A percentile compares a stretch with the other conserved stretches of the same genome.
Conservation (phyloP, 2,888 invertebrate species). For the Camponotus fellah region DNA sequence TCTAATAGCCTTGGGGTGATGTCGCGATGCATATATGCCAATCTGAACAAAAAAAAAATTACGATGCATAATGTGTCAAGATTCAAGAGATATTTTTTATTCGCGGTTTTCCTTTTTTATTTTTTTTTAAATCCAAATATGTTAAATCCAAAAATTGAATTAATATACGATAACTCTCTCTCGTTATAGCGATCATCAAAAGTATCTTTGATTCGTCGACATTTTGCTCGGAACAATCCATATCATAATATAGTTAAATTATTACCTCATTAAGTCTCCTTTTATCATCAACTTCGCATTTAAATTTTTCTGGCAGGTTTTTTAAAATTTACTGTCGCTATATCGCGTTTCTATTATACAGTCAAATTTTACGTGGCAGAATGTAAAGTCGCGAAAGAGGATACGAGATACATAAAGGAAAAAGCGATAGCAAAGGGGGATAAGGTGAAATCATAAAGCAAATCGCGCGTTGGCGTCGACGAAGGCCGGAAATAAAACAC, state of each 20-base stretch:
- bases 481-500: conserved; percentile 38
- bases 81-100: background rate
- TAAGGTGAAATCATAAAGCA: conserved; percentile 33
- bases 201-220: background rate
- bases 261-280: too few relatives aligned
- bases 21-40: background rate
- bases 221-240: background rate
- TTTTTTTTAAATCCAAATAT: background rate
- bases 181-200: background rate
- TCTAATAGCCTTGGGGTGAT: conserved; percentile 27
- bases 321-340: background rate
- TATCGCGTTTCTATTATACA: background rate
- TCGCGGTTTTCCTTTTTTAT: background rate
- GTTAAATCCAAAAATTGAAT: background rate
- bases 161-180: background rate
- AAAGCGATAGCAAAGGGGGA: background rate
- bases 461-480: conserved; percentile 33
- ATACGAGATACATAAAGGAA: background rate
- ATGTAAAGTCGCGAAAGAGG: conserved; percentile 33
- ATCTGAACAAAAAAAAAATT: background rate
- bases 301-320: conserved; percentile 20
- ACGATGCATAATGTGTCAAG: background rate
- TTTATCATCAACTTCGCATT: background rate
- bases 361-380: conserved; percentile 16
- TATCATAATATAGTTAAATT: background rate